Evolutionary conservation across 2,797 vertebrate genomes (phyloP).

Genomic region (Gadopsis marmoratus): DNA sequence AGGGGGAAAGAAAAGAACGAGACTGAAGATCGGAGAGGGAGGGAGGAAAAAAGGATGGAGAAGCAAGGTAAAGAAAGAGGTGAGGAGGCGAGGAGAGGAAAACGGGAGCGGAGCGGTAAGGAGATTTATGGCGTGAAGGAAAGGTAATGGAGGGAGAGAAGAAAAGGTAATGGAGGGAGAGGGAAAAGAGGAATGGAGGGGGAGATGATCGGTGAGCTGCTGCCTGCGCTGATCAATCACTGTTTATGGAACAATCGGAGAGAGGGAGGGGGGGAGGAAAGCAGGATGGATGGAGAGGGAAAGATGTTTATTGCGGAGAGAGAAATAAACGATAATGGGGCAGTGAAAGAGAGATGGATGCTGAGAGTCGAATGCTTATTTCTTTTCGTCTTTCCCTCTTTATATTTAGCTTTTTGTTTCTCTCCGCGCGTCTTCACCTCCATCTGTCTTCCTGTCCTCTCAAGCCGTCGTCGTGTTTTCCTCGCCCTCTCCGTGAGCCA

Average conservation of each 20-base stretch:
- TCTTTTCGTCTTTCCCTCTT: background rate
- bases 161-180: constrained; percentile 58
- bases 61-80: background rate
- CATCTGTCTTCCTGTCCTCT: background rate
- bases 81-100: background rate
- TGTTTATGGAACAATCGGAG: constrained; percentile 64
- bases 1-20: background rate
- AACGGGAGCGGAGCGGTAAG: background rate
- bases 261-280: constrained; percentile 4
- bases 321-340: constrained; percentile 39
- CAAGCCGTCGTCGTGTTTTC: background rate
- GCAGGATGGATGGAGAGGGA: constrained; percentile 28
- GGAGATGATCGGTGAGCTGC: constrained; percentile 59
- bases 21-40: background rate
- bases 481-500: background rate
- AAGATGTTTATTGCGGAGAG: constrained; percentile 32
- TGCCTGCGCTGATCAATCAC: constrained; percentile 64
- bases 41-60: background rate
- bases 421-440: background rate
- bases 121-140: constrained; percentile 56
- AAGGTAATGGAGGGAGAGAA: constrained; percentile 57
- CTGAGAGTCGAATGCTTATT: constrained; percentile 16
- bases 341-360: constrained; percentile 38
- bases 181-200: constrained; percentile 42
- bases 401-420: background rate